A percentile compares a stretch with the other conserved stretches of the same genome.
Conservation (phyloP, 2,888 invertebrate genomes). For the Caenorhabditis sinica region DNA sequence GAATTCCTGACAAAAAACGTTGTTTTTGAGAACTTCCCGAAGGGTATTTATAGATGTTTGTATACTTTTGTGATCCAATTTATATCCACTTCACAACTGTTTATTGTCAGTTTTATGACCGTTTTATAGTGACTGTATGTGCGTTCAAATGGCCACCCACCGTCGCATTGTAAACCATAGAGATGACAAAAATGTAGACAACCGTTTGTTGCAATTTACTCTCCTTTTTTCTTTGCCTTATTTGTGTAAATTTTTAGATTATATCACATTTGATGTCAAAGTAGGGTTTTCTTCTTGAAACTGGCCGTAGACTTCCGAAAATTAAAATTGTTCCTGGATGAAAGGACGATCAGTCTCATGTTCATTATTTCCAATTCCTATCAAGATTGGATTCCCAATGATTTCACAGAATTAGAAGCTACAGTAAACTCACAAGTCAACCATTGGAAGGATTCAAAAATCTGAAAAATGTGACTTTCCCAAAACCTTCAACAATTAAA, state of each 20-base stretch:
- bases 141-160: constrained; percentile 19
- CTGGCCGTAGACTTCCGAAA: background rate
- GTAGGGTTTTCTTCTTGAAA: background rate
- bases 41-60: background rate
- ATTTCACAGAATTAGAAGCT: too few species aligned
- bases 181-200: constrained; percentile 21
- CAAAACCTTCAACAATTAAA: constrained; percentile 8
- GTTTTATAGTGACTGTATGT: constrained; percentile 43
- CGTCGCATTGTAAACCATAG: constrained; percentile 32
- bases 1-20: constrained; percentile 27
- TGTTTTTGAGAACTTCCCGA: background rate
- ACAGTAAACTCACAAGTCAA: too few species aligned
- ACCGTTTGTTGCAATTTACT: constrained; percentile 9
- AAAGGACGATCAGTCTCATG: too few species aligned
- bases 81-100: constrained; percentile 3
- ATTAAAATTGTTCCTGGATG: too few species aligned
- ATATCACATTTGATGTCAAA: too few species aligned
- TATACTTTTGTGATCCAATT: background rate
- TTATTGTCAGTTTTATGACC: constrained; percentile 41
- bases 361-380: too few species aligned
- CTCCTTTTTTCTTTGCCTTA: too few species aligned
- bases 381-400: too few species aligned
- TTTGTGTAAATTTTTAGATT: constrained; percentile 10
- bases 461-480: background rate
- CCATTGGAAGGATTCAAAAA: too few species aligned